phyloP scores from a whole-genome alignment of 2,797 vertebrate genomes.

The Clarias fuscus region DNA sequence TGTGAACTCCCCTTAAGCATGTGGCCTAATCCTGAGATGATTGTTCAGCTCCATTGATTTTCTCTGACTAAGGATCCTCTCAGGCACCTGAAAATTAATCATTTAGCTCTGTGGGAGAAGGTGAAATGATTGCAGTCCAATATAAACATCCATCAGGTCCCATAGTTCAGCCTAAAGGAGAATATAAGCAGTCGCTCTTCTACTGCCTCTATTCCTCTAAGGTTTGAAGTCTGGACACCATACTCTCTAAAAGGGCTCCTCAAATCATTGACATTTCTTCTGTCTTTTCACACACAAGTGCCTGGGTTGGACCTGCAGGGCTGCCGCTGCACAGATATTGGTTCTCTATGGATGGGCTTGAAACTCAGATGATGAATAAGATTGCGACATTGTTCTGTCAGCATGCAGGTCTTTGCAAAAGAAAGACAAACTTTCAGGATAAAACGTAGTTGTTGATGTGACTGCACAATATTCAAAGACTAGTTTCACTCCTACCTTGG shows the following conservation, averaged over 20 bases:
- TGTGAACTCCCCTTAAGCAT: conserved; percentile 18
- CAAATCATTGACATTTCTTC: conserved; percentile 42
- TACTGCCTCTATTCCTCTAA: conserved; percentile 25
- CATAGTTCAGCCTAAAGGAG: conserved; percentile 36
- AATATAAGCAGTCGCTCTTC: conserved; percentile 35
- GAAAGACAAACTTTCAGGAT: conserved; percentile 11
- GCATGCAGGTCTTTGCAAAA: background rate
- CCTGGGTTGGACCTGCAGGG: conserved; percentile 33
- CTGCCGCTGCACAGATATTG: conserved; percentile 31
- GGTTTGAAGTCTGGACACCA: conserved; percentile 31
- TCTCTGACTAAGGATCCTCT: conserved; percentile 53
- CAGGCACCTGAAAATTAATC: conserved; percentile 61
- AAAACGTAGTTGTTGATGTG: background rate
- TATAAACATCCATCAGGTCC: conserved; percentile 56
- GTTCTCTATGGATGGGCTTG: conserved; percentile 36
- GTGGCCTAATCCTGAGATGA: conserved; percentile 59
- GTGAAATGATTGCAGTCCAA: conserved; percentile 59
- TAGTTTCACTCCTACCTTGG: background rate
- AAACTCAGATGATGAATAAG: conserved; percentile 42
- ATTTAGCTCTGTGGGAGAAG: conserved; percentile 59
- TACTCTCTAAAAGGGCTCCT: conserved; percentile 22
- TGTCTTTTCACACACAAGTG: conserved; percentile 38
- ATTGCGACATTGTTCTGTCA: conserved; percentile 8
- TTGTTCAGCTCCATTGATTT: conserved; percentile 67
- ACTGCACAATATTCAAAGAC: background rate